These are phyloP conservation scores for Sphaerophoria rueppellii DNA, from an alignment of 2,888 invertebrate genomes.

Conservation along the genomic window DNA sequence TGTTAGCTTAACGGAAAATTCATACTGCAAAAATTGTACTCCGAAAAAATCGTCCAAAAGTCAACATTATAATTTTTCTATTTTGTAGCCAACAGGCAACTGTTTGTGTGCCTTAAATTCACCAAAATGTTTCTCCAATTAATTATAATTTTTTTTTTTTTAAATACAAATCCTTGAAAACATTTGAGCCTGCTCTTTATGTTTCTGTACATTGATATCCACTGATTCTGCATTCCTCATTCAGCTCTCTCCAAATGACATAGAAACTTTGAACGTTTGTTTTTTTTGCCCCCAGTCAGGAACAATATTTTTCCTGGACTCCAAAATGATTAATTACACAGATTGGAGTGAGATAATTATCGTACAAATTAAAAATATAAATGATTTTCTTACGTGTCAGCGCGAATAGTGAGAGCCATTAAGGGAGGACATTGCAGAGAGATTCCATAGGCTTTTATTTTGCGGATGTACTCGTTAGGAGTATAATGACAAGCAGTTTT, in stretches of 20 bases:
- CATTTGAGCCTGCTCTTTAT: not conserved
- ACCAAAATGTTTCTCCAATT: too few species aligned
- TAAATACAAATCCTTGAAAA: not conserved
- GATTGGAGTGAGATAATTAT: conserved; percentile 11
- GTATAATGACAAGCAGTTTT: conserved; percentile 7
- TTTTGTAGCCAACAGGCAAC: too few species aligned
- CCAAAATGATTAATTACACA: conserved; percentile 28
- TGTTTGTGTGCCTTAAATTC: too few species aligned
- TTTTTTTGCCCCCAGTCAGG: not conserved
- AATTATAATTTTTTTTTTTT: not conserved
- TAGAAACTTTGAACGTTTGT: not conserved
- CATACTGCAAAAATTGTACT: too few species aligned
- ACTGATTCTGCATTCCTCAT: not conserved
- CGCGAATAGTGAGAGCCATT: not conserved
- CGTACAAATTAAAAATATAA: conserved; percentile 11
- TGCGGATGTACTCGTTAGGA: not conserved
- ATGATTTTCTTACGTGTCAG: conserved; percentile 28
- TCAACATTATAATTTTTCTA: too few species aligned
- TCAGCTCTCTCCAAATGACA: not conserved
- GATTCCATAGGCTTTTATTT: not conserved
- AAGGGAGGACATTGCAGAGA: too few species aligned
- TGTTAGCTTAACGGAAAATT: too few species aligned
- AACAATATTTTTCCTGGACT: not conserved
- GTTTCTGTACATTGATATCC: not conserved
- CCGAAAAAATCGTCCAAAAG: too few species aligned